Evolutionary conservation across 1,140 invertebrate species (phyloP).

Genomic region (Caenorhabditis briggsae): DNA sequence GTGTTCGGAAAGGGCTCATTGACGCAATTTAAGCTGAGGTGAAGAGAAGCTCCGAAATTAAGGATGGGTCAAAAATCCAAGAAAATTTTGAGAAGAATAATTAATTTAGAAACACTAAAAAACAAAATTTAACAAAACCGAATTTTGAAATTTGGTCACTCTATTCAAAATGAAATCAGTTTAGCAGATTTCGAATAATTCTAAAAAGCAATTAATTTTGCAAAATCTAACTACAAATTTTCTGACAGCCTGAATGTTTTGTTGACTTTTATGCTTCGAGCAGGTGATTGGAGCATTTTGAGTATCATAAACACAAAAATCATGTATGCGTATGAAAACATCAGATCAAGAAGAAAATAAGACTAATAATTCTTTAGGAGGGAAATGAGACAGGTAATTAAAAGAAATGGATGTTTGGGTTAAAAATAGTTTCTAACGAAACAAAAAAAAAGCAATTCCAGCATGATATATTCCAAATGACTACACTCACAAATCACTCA

Average conservation of each 20-base stretch:
- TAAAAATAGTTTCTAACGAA: slow-evolving; percentile 1
- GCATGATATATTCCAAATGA: not conserved
- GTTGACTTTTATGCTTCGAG: not conserved
- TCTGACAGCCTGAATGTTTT: not conserved
- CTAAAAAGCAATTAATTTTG: not conserved
- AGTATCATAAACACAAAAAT: no score
- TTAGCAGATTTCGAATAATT: not conserved
- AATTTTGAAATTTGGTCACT: no score
- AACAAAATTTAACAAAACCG: no score
- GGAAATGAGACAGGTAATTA: not conserved
- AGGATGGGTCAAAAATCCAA: not conserved
- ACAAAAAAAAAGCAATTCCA: not conserved
- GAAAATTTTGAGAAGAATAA: not conserved
- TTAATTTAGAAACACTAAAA: not conserved
- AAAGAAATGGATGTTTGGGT: not conserved
- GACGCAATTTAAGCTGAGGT: slow-evolving; percentile 2
- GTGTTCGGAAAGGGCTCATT: slow-evolving; percentile 20
- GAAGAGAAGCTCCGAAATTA: not conserved
- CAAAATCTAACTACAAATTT: not conserved
- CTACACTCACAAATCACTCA: slow-evolving; percentile 52
- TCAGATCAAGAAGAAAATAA: not conserved
- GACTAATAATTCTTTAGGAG: not conserved
- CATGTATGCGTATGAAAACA: not conserved
- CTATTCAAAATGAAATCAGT: no score
- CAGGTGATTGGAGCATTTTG: not conserved